Conservation (phyloP, 2,113 vertebrate genomes). For the Motacilla tschutschensis region DNA sequence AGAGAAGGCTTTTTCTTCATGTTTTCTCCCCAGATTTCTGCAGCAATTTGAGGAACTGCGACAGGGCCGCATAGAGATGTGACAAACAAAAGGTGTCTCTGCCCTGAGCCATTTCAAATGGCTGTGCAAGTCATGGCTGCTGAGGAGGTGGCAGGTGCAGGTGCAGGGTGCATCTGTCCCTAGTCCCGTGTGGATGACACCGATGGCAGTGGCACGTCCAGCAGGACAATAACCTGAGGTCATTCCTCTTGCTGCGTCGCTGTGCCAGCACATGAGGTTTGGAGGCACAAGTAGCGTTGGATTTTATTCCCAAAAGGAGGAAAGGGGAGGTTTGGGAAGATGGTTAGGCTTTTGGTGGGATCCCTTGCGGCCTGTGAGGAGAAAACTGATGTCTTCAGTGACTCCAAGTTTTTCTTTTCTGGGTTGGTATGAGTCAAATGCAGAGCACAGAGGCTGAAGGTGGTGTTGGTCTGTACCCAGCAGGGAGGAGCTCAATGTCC, state of each 20-base stretch:
- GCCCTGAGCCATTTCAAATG: neutral
- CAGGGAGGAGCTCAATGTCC: neutral
- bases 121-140: neutral
- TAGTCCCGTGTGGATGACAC: fast-evolving
- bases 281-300: neutral
- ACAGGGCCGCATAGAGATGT: neutral
- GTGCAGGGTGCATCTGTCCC: neutral
- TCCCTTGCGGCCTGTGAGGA: neutral
- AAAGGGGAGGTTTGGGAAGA: neutral
- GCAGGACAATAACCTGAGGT: neutral
- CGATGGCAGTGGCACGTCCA: fast-evolving
- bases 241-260: neutral
- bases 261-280: neutral
- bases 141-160: neutral
- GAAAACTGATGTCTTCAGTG: neutral
- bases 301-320: neutral
- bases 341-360: neutral
- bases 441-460: neutral
- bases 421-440: neutral
- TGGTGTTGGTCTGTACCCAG: neutral
- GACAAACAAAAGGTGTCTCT: neutral
- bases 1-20: neutral
- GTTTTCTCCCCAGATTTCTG: fast-evolving
- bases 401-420: neutral
- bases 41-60: neutral